Base-by-base conservation (phyloP, 1,140 invertebrate genomes). In the Tigriopus japonicus region DNA sequence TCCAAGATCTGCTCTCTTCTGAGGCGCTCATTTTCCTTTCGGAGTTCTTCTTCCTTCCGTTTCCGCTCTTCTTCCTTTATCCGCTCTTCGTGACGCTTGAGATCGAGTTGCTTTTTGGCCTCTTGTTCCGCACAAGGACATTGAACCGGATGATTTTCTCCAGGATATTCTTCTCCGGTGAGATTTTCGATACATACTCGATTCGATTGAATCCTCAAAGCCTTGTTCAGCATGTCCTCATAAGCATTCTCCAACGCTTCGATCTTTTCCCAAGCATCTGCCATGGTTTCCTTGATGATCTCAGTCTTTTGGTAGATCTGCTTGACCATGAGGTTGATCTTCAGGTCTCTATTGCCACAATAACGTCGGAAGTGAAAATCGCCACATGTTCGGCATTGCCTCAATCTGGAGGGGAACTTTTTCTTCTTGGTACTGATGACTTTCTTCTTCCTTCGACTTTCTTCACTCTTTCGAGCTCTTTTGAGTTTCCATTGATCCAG, bases 121-220 rank as follows among this genome's bases (percentile, higher is more conserved):
- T 54, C 35, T 28, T 54, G 52, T 54, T 54, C 35, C 21, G 52
- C 35, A 21, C 52, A 54, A 28, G 52, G 52, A 13, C 52, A 54
- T 15, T 54, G 19, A 6, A 3, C 35, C n/a, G 52, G 52, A 21
- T 54, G 52, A 28, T 54, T 54, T 13, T 54, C 52, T 6, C 52
- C 52, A 7, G 52, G 52, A 13, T 54, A 54, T 23, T 54, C 35
- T 7, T 23, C 19, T 14, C 52, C 52, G 3, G 52, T 54, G 1
- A 54, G 52, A 54, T 28, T 54, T 13, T 28, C 52, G 14, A 54
- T 15, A 28, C 52, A 54, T 12, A 54, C 52, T 15, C 52, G 52
- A 23, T 54, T 54, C n/a, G 52, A 54, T 28, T 54, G 52, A 21
- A 54, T 21, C 35, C 52, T 1, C 21, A 23, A 15, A 10, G 21